Percentiles rank a stretch among this genome's conserved stretches.
Conservation (phyloP, 2,113 vertebrate species). For the Chrysochloris asiatica region DNA sequence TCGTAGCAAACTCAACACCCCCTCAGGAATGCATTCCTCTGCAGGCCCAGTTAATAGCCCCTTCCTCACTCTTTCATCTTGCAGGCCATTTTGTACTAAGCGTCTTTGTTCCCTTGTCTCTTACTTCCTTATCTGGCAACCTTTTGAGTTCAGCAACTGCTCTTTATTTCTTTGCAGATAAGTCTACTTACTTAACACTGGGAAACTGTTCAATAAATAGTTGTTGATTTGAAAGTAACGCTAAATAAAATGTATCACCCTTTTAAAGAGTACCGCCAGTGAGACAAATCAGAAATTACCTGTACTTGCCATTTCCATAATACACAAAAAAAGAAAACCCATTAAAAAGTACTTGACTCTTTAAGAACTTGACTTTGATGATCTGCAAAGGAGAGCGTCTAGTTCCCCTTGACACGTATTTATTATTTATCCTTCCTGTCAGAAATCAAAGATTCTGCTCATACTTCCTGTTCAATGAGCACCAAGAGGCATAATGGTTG, state of each 20-base stretch:
- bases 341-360: constrained; percentile 57
- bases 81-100: background rate
- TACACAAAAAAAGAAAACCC: constrained; percentile 17
- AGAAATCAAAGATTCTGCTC: constrained; percentile 56
- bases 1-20: background rate
- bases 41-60: background rate
- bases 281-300: constrained; percentile 54
- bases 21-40: background rate
- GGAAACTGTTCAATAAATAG: constrained; percentile 54
- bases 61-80: background rate
- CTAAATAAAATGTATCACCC: constrained; percentile 50
- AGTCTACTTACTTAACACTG: constrained; percentile 60
- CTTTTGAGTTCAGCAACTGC: constrained; percentile 53
- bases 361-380: constrained; percentile 56
- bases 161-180: constrained; percentile 56
- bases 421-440: constrained; percentile 65
- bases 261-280: constrained; percentile 47
- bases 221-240: constrained; percentile 58
- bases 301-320: constrained; percentile 39
- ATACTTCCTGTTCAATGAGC: constrained; percentile 62
- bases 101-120: constrained; percentile 24
- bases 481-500: constrained; percentile 40
- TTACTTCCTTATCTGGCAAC: constrained; percentile 30
- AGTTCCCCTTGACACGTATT: constrained; percentile 44
- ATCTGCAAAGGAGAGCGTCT: constrained; percentile 21